Conservation (phyloP, 2,888 invertebrate genomes). For the Eugnorisma glareosa region DNA sequence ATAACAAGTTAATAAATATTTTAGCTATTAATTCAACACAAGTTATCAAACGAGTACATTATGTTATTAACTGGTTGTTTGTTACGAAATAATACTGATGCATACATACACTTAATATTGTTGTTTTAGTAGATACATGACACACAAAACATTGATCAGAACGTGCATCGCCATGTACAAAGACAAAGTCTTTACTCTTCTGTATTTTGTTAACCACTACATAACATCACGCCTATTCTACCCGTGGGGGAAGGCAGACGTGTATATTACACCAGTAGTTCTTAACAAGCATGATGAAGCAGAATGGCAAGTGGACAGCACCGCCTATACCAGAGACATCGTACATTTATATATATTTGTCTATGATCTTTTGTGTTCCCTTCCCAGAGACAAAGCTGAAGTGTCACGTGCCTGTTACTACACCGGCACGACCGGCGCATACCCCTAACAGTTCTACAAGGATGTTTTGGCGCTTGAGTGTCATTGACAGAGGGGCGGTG, state of each 20-base stretch:
- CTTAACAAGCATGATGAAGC: neutral
- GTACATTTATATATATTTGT: too few relatives aligned
- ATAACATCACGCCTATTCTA: neutral
- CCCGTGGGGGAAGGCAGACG: neutral
- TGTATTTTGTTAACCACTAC: neutral
- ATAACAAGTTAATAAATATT: neutral
- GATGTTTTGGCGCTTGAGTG: too few relatives aligned
- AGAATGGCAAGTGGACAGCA: neutral
- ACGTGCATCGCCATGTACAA: neutral
- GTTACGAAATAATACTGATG: neutral
- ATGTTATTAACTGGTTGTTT: neutral
- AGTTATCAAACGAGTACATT: neutral
- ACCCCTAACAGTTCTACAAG: too few relatives aligned
- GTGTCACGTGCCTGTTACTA: neutral
- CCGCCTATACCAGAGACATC: neutral
- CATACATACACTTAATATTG: neutral
- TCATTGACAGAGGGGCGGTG: too few relatives aligned
- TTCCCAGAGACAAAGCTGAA: neutral
- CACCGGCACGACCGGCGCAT: too few relatives aligned
- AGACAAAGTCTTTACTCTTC: too few relatives aligned
- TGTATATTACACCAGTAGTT: neutral
- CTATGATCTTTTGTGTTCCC: neutral
- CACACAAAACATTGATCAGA: conserved; percentile 3
- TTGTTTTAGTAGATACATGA: too few relatives aligned
- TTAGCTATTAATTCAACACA: neutral